Conservation (phyloP, 1,140 invertebrate genomes). For the Phortica variegata region DNA sequence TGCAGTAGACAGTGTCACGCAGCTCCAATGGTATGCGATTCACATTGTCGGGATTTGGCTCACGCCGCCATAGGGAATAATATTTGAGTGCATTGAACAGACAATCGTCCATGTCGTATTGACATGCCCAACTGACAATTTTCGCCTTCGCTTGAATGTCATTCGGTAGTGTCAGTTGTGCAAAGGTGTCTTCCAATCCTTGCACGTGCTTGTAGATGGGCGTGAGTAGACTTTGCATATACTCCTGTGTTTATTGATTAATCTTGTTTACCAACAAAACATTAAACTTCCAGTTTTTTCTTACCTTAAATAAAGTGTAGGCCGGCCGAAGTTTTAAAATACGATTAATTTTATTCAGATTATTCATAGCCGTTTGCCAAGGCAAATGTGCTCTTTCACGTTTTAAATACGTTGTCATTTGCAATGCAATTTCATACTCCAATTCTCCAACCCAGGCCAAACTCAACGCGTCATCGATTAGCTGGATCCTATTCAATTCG, state of each 20-base stretch:
- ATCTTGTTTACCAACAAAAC: too few relatives aligned
- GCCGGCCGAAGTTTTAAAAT: conserved; percentile 57
- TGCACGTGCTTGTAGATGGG: conserved; percentile 57
- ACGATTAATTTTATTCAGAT: conserved; percentile 59
- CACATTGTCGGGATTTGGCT: conserved; percentile 58
- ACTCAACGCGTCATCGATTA: conserved; percentile 75
- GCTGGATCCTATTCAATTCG: conserved; percentile 71
- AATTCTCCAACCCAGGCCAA: conserved; percentile 68
- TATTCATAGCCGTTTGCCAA: conserved; percentile 64
- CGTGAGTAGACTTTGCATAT: neutral
- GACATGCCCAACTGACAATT: conserved; percentile 62
- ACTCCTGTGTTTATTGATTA: neutral
- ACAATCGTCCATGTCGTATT: conserved; percentile 62
- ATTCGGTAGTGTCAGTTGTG: conserved; percentile 46
- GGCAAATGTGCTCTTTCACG: conserved; percentile 66
- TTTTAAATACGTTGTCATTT: conserved; percentile 62
- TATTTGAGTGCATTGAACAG: conserved; percentile 60
- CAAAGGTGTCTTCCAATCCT: conserved; percentile 55
- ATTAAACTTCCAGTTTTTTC: too few relatives aligned
- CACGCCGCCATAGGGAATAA: conserved; percentile 62
- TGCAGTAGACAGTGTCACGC: conserved; percentile 71
- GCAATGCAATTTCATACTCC: conserved; percentile 66
- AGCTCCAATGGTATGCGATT: conserved; percentile 72
- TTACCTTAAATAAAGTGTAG: too few relatives aligned
- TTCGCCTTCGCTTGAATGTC: conserved; percentile 61